Percentiles rank a stretch among this genome's conserved stretches.
Evolutionary conservation across 2,888 invertebrate genomes (phyloP).

Genomic region (Spicauda simplicius): DNA sequence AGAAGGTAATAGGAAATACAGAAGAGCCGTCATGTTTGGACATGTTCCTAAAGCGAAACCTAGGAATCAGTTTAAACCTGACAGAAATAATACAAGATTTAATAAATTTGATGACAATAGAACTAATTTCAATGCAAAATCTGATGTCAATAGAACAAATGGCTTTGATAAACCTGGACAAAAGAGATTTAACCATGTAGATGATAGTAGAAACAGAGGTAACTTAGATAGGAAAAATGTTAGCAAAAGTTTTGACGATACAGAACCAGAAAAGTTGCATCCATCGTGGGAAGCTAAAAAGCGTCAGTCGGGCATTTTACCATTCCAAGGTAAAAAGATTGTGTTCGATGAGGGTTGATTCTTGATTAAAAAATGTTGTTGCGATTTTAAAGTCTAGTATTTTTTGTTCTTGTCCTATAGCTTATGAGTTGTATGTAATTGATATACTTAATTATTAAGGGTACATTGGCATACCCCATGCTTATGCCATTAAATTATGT

Average conservation of each 20-base stretch:
- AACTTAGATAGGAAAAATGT: conserved; percentile 4
- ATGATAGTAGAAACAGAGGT: background rate
- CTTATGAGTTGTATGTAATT: too few species aligned
- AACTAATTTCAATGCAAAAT: conserved; percentile 23
- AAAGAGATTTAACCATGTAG: conserved; percentile 14
- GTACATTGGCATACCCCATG: too few species aligned
- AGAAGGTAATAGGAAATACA: conserved; percentile 71
- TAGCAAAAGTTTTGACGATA: conserved; percentile 24
- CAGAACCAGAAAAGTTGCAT: conserved; percentile 71
- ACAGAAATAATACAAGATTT: conserved; percentile 42
- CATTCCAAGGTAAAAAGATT: conserved; percentile 78
- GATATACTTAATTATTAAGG: too few species aligned
- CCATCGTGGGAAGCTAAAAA: conserved; percentile 84
- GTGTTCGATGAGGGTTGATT: conserved; percentile 68
- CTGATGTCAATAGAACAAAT: conserved; percentile 2
- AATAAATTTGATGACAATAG: conserved; percentile 39
- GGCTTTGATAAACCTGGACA: conserved; percentile 11
- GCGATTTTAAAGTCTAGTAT: background rate
- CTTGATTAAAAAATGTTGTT: conserved; percentile 21
- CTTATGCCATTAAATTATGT: too few species aligned
- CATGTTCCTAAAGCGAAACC: conserved; percentile 65
- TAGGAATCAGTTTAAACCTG: conserved; percentile 49
- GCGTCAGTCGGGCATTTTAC: conserved; percentile 71
- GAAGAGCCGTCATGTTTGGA: conserved; percentile 79
- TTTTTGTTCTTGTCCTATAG: background rate